Evolutionary conservation across 2,888 invertebrate genomes (phyloP), one percentile per base, ranked within the genome.

Genomic region (Macroteleia sp.): DNA sequence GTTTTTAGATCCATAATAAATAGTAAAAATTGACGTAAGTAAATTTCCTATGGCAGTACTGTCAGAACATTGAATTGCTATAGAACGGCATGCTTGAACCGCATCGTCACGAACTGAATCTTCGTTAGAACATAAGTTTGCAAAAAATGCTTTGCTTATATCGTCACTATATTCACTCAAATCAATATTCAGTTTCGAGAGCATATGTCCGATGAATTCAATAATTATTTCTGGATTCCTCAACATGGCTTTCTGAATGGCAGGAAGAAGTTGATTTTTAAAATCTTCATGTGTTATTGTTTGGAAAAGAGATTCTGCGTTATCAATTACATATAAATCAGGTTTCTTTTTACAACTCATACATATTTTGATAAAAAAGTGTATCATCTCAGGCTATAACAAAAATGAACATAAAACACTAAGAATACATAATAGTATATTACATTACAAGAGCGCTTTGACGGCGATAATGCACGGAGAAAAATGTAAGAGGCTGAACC

Each of bases 221-320:
- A 98, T 93, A 77, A 97, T 96, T 57, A 97, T 95, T 93, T 99
- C 99, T 0, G 99, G 98, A 92, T 97, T 98, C 52, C 99, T 93
- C 22, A 99, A 92, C 95, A 99, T 96, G 16, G 97, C 95, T 90
- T 98, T 97, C 90, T 97, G 97, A 61, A 98, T 92, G 0, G 97
- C 95, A 0, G 98, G 98, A 76, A 98, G 92, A 41, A 99, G 90
- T 4, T 92, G 92, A 44, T 93, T 93, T 85, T 95, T 95, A 84
- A 98, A 97, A 56, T 96, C 96, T 0, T 93, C 93, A 74, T 94
- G 92, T 14, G 92, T 92, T 10, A 96, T 90, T 64, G 93, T 92
- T 12, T 92, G 93, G 17, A 97, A 92, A 56, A 97, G 92, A 12
- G 94, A 94, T 25, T 93, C 92, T 85, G 96, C 95, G 0, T 94